Evolutionary conservation across 2,888 invertebrate genomes (phyloP).

Genomic region (Malachius bipustulatus): DNA sequence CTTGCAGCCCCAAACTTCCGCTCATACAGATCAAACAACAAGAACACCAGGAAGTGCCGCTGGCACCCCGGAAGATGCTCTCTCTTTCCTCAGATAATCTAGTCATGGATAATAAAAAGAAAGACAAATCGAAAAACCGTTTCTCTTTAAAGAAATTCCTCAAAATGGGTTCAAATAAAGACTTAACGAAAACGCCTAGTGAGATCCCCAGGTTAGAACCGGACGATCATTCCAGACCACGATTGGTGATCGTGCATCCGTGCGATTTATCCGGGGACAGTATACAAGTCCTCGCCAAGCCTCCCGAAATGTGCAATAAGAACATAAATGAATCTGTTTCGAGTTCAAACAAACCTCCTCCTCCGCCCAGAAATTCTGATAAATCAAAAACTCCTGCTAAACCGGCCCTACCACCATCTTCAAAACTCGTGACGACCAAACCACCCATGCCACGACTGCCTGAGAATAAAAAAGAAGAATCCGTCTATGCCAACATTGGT

Average conservation of each 20-base stretch:
- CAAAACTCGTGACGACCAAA: slow-evolving; percentile 57
- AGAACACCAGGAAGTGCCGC: slow-evolving; percentile 36
- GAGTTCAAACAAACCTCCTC: slow-evolving; percentile 47
- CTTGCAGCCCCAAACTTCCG: slow-evolving; percentile 45
- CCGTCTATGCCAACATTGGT: slow-evolving; percentile 73
- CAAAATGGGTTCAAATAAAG: slow-evolving; percentile 64
- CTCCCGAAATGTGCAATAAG: slow-evolving; percentile 8
- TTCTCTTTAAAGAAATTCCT: slow-evolving; percentile 77
- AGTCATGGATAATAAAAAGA: slow-evolving; percentile 37
- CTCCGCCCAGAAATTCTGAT: slow-evolving; percentile 53
- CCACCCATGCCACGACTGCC: too few relatives aligned
- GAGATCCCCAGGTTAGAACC: slow-evolving; percentile 44
- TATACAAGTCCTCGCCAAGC: slow-evolving; percentile 57
- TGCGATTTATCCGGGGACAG: slow-evolving; percentile 71
- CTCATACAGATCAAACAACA: slow-evolving; percentile 5
- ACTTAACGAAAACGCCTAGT: slow-evolving; percentile 46
- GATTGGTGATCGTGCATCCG: slow-evolving; percentile 79
- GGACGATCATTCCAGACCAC: slow-evolving; percentile 44
- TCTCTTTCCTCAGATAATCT: slow-evolving; percentile 68
- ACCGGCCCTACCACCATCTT: slow-evolving; percentile 57
- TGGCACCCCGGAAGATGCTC: slow-evolving; percentile 55
- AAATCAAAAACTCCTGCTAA: slow-evolving; percentile 44
- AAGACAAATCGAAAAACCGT: slow-evolving; percentile 60
- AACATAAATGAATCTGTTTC: slow-evolving; percentile 16
- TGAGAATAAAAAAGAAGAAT: slow-evolving; percentile 38